Evolutionary conservation across 2,113 vertebrate genomes (phyloP), one percentile per base, ranked within the genome.

Genomic region (Gavialis gangeticus): DNA sequence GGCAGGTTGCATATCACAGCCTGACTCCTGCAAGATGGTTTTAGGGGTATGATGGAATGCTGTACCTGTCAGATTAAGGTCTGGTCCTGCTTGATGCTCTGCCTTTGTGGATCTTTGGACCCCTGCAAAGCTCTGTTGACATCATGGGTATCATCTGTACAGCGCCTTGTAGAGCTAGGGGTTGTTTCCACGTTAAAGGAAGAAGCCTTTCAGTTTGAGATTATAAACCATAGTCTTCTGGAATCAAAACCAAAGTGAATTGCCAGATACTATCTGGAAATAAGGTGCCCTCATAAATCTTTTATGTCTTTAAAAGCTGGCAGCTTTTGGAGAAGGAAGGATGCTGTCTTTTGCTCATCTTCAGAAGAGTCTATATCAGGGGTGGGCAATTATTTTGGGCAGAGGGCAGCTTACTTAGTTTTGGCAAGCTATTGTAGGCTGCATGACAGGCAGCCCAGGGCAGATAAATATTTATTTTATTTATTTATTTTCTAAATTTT

Each of bases 21-120:
- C 12, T 63, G 62, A 63, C 11, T 63, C 27, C 62, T 63, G 62
- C 62, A 63, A 5, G 62, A 24, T 64, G 12, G 14, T 6, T 27
- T 27, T 6, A 27, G 62, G 62, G 62, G 27, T 27, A 3, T 64
- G 62, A 64, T 28, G 62, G 25, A 46, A 64, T 37, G 79, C 22
- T 0, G 0, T 16, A 15, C 55, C 22, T 37, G 10, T 21, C 56
- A 3, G 13, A 58, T 60, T 10, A 10, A 73, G 83, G 21, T 22
- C 4, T 1, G 0, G 3, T 56, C 37, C 12, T 16, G 2, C 60
- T 71, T 46, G 75, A 30, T n/a, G 19, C 18, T 37, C 22, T 55
- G 0, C 54, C 57, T 64, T 13, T 5, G 4, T 27, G 15, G 28
- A 27, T 24, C 18, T 0, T 54, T 59, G 12, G 12, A 0, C 10